Evolutionary conservation across 2,113 vertebrate genomes (phyloP).

Genomic region (Scalopus aquaticus): DNA sequence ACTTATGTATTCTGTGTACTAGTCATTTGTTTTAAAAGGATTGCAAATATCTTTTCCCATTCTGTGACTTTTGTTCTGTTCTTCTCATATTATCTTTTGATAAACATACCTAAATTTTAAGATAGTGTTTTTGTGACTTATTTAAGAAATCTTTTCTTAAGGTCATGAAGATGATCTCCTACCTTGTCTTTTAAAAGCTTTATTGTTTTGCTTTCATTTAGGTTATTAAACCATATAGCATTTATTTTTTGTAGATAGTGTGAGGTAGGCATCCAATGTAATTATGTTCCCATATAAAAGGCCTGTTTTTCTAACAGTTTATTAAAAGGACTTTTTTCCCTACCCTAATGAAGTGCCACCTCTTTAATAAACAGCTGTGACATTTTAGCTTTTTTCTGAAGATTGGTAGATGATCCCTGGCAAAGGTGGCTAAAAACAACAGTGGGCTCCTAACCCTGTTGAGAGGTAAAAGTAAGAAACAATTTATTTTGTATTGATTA

Average conservation of each 20-base stretch:
- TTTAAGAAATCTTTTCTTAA: slow-evolving; percentile 3
- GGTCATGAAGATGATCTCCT: slow-evolving; percentile 8
- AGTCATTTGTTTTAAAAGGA: not conserved
- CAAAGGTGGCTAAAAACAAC: not conserved
- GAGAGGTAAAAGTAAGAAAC: not conserved
- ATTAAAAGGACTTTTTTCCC: not conserved
- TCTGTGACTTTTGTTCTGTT: not conserved
- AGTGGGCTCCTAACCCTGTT: not conserved
- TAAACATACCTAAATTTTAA: not conserved
- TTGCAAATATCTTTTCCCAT: not conserved
- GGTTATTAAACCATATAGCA: not conserved
- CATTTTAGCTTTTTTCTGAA: not conserved
- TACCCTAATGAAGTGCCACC: not conserved
- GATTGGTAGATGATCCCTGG: not conserved
- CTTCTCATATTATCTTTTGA: not conserved
- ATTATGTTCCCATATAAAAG: not conserved
- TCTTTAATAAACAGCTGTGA: not conserved
- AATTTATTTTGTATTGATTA: too few species aligned
- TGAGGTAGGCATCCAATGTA: not conserved
- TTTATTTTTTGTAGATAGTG: not conserved
- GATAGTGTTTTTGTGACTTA: not conserved
- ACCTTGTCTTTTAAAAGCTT: not conserved
- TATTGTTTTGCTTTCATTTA: slow-evolving; percentile 7
- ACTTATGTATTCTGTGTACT: not conserved
- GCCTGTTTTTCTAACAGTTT: not conserved